phyloP scores from a whole-genome alignment of 2,113 vertebrate species.

The Esox niger region DNA sequence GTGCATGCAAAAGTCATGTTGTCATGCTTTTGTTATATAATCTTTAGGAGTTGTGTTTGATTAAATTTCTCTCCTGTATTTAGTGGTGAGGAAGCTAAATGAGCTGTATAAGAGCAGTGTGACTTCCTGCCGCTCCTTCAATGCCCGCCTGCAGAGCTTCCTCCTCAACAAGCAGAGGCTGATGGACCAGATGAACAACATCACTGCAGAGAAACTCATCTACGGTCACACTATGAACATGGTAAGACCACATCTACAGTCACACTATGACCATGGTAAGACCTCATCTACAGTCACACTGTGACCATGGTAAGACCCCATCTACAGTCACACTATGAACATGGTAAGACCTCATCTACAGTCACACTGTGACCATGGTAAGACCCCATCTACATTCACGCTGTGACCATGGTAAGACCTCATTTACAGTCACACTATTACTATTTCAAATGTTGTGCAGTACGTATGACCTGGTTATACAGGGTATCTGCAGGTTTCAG shows the following conservation, averaged over 20 bases:
- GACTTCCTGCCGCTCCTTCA: conserved; percentile 85
- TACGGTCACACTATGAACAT: conserved; percentile 89
- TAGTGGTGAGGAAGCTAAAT: conserved; percentile 89
- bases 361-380: no score
- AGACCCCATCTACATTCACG: no score
- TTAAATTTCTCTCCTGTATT: conserved; percentile 16
- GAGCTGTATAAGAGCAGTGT: conserved; percentile 92
- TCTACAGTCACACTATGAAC: no score
- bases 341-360: no score
- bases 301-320: no score
- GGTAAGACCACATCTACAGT: conserved; percentile 71
- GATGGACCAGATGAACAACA: conserved; percentile 88
- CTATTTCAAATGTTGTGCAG: no score
- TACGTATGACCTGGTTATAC: no score
- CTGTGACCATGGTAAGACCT: no score
- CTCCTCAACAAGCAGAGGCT: conserved; percentile 92
- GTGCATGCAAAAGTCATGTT: neutral
- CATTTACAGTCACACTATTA: no score
- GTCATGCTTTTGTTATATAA: neutral
- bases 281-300: no score
- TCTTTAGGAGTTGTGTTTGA: neutral
- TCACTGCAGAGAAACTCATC: conserved; percentile 91
- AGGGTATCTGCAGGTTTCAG: no score
- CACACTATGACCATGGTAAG: no score
- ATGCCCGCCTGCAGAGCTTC: conserved; percentile 84